Conservation (phyloP, 2,797 vertebrate species). For the Sebastes iracundus region DNA sequence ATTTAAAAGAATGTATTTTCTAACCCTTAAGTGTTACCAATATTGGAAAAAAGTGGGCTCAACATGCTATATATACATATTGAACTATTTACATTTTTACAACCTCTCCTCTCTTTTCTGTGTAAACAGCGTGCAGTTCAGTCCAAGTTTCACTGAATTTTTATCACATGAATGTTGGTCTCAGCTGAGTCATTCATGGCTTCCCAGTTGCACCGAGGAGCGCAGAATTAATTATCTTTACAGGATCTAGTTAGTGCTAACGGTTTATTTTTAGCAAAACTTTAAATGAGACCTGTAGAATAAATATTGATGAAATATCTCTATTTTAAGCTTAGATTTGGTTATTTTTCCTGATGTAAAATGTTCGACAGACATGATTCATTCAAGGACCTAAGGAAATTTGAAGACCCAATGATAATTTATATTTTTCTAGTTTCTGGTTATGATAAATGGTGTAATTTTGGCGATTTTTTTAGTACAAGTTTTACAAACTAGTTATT, state of each 20-base stretch:
- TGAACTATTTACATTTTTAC: background rate
- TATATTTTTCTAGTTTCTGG: background rate
- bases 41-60: background rate
- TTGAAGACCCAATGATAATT: background rate
- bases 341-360: background rate
- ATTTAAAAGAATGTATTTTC: background rate
- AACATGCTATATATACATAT: background rate
- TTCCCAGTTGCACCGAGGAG: fast-evolving
- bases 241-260: background rate
- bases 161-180: background rate
- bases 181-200: background rate
- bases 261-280: background rate
- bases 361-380: background rate
- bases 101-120: too few relatives aligned
- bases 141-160: background rate
- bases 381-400: background rate
- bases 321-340: background rate
- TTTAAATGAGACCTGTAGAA: background rate
- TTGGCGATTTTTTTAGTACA: background rate
- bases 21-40: background rate
- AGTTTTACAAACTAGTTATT: background rate
- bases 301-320: background rate
- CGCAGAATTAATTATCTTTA: background rate
- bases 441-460: background rate
- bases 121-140: background rate